Base-by-base conservation (phyloP, 1,140 invertebrate species). In the Magallana ariakensis region DNA sequence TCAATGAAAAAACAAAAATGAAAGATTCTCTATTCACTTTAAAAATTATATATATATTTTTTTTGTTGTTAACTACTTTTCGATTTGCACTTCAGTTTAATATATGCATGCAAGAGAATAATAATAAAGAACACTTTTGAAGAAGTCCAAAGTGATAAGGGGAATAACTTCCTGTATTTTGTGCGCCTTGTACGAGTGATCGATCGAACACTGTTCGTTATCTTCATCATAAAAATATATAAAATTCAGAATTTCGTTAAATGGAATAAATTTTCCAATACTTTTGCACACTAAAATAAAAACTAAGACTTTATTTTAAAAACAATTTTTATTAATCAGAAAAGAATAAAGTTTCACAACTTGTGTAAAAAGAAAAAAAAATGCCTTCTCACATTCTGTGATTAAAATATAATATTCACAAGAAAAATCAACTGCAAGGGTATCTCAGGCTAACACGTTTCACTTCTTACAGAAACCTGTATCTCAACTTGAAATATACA, bases 101-200 rank as follows among this genome's bases (percentile, higher is more conserved):
- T 22, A 75, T 33, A 22, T 22, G 19, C 70, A 75, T 75, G 1
- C 19, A 75, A 75, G n/a, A 11, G 10, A 75, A 22, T 75, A 19
- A 75, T 16, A 58, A 58, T 58, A 6, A 58, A 58, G 57, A 2
- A 58, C 57, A 58, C 57, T 58, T 1, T 58, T 58, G 57, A 58
- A 58, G 0, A 58, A 58, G 57, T 58, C 57, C 57, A 58, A 58
- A 58, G 70, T 75, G 70, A 75, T 75, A 75, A 75, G 8, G 70
- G 70, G 70, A 75, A 75, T 75, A 75, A 75, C 70, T 75, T 33
- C 70, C 10, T 75, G 1, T 75, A 75, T 22, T 75, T 75, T 75
- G 19, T 75, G 33, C 70, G 10, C 19, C 70, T 75, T 75, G n/a
- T 75, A 22, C 70, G 70, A 22, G 70, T 75, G 1, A 75, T 19